Percentiles rank a stretch among this genome's conserved stretches.
These are phyloP conservation scores for Cephus sareptanus DNA, from an alignment of 2,888 invertebrate genomes.

Conservation along the genomic window DNA sequence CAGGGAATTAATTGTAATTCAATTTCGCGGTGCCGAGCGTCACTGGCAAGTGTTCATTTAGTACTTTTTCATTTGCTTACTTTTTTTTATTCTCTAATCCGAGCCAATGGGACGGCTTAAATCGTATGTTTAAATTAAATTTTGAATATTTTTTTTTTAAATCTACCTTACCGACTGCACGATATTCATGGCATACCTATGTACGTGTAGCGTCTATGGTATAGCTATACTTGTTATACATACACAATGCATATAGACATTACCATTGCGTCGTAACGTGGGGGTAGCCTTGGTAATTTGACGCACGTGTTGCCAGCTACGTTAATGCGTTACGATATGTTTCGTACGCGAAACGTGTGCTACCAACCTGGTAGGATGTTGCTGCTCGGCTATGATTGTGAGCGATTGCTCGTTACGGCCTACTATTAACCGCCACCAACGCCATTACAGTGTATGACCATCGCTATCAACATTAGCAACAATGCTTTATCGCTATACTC, in stretches of 20 bases:
- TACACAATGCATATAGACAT: not conserved
- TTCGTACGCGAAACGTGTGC: not conserved
- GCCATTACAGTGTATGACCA: slow-evolving; percentile 19
- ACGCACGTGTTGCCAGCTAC: slow-evolving; percentile 1
- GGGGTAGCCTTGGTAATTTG: not conserved
- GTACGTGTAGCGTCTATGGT: not conserved
- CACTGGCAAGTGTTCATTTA: not conserved
- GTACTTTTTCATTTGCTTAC: not conserved
- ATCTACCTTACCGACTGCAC: not conserved
- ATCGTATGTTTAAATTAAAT: not conserved
- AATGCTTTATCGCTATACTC: slow-evolving; percentile 19
- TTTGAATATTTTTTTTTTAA: not conserved
- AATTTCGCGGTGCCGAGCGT: not conserved
- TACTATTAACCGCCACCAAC: slow-evolving; percentile 31
- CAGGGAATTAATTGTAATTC: not conserved
- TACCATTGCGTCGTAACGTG: not conserved
- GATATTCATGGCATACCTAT: not conserved
- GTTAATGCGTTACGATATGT: slow-evolving; percentile 4
- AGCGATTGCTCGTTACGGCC: slow-evolving; percentile 35
- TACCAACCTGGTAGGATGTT: not conserved
- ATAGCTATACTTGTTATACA: not conserved
- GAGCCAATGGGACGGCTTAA: not conserved
- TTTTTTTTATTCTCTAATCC: not conserved
- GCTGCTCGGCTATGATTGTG: slow-evolving; percentile 31
- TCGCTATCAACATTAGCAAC: slow-evolving; percentile 31